Evolutionary conservation across 2,888 invertebrate species (phyloP), one percentile per base, ranked within the genome.

Genomic region (Leptarthrus brevirostris): DNA sequence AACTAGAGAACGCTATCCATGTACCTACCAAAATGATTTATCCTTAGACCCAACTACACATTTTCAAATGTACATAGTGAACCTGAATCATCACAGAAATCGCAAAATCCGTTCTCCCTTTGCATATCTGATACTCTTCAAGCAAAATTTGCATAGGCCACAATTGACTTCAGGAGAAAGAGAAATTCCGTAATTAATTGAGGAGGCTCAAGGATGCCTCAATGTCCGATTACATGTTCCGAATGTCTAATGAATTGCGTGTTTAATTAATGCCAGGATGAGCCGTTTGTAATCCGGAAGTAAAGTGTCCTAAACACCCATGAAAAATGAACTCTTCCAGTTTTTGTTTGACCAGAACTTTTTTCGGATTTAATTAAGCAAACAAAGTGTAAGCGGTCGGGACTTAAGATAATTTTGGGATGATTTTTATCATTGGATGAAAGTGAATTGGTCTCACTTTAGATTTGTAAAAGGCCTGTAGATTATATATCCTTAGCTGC

Each of bases 161-260:
- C 73, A 76, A 76, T 74, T 74, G 70, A 71, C 61, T 73, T 72
- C 70, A 69, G 58, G 40, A 26, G 34, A 56, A 70, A 52, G 72
- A 44, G 52, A 74, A 75, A 73, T 58, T 64, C 40, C 58, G 47
- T 74, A 78, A 79, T 79, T 79, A 79, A 79, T 79, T 78, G 78
- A 78, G 76, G 77, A 78, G 74, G 77, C 74, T 61, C 61, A 76
- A 74, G 71, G 58, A 74, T 75, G 53, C 76, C 75, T 77, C 77
- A 78, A 78, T 76, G 77, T 77, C 78, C 78, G 78, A 77, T 78
- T 78, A 76, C 77, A 77, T 78, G 77, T 77, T 75, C 74, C 74
- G 78, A 78, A 79, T 78, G 83, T 86, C 88, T 90, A 90, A 90
- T 90, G 90, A 90, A 90, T 90, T 90, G 90, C 89, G 89, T 89